Conservation (phyloP, 2,888 invertebrate species). For the Spicauda simplicius region DNA sequence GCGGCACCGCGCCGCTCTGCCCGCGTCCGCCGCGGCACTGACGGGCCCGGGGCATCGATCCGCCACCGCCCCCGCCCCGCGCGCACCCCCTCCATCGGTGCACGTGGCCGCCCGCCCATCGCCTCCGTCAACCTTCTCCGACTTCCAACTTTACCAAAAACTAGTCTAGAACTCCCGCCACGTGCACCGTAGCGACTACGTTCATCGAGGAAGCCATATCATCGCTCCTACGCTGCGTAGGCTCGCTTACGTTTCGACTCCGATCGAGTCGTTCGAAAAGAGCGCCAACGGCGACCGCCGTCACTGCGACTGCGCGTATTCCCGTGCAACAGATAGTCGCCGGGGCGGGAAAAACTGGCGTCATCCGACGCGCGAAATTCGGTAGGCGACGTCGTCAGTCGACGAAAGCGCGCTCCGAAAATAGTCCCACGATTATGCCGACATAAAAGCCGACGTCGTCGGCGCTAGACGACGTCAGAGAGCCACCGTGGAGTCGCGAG, state of each 20-base stretch:
- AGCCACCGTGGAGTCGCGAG: slow-evolving; percentile 45
- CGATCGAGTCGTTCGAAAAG: slow-evolving; percentile 51
- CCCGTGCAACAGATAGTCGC: slow-evolving; percentile 76
- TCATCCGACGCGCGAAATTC: slow-evolving; percentile 55
- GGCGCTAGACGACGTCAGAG: slow-evolving; percentile 68
- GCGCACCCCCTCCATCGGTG: slow-evolving; percentile 49
- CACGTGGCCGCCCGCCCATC: slow-evolving; percentile 48
- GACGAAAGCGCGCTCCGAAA: slow-evolving; percentile 65
- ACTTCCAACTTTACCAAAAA: slow-evolving; percentile 19
- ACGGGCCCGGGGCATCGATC: slow-evolving; percentile 66
- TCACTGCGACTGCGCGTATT: slow-evolving; percentile 66
- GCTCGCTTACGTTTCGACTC: background rate
- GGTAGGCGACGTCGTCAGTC: slow-evolving; percentile 54
- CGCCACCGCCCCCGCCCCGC: slow-evolving; percentile 58
- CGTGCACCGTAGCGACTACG: slow-evolving; percentile 10
- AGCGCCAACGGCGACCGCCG: slow-evolving; percentile 49
- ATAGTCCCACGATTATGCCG: slow-evolving; percentile 69
- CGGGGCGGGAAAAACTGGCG: slow-evolving; percentile 77
- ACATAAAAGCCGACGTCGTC: slow-evolving; percentile 66
- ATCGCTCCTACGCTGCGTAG: background rate
- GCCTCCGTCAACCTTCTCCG: slow-evolving; percentile 16
- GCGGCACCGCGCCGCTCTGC: slow-evolving; percentile 78
- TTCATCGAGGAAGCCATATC: slow-evolving; percentile 1
- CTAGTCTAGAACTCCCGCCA: slow-evolving; percentile 9
- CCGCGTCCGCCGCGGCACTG: slow-evolving; percentile 79